Evolutionary conservation across 1,140 invertebrate genomes (phyloP).

Genomic region (Drosophila ogumai): DNA sequence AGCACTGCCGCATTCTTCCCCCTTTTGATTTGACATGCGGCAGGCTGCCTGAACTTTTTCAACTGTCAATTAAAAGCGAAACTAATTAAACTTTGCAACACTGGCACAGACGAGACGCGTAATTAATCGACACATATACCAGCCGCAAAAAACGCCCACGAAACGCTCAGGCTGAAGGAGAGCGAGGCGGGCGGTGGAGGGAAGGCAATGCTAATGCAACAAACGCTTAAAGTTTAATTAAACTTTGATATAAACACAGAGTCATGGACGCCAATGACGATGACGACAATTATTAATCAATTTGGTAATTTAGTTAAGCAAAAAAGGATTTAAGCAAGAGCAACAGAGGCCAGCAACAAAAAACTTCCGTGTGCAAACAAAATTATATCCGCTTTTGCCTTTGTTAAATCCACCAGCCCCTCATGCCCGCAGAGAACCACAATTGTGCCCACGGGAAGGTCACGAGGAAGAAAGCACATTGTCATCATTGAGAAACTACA

Average conservation of each 20-base stretch:
- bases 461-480: slow-evolving; percentile 44
- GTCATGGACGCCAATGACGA: slow-evolving; percentile 52
- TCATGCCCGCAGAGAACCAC: background rate
- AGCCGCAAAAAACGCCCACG: slow-evolving; percentile 34
- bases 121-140: slow-evolving; percentile 74
- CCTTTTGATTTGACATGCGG: slow-evolving; percentile 39
- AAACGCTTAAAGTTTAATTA: slow-evolving; percentile 78
- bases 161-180: background rate
- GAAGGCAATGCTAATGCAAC: slow-evolving; percentile 48
- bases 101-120: slow-evolving; percentile 64
- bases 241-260: slow-evolving; percentile 63
- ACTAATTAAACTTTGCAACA: slow-evolving; percentile 81
- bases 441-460: background rate
- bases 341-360: slow-evolving; percentile 22
- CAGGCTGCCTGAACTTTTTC: slow-evolving; percentile 69
- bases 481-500: slow-evolving; percentile 54
- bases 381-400: slow-evolving; percentile 58
- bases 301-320: slow-evolving; percentile 66
- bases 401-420: slow-evolving; percentile 3
- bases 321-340: slow-evolving; percentile 37
- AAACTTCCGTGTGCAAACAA: slow-evolving; percentile 48
- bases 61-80: slow-evolving; percentile 78
- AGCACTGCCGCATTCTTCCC: background rate
- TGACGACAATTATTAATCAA: slow-evolving; percentile 80
- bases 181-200: background rate